Base-by-base conservation (phyloP, 2,888 invertebrate genomes). In the Eupithecia centaureata region DNA sequence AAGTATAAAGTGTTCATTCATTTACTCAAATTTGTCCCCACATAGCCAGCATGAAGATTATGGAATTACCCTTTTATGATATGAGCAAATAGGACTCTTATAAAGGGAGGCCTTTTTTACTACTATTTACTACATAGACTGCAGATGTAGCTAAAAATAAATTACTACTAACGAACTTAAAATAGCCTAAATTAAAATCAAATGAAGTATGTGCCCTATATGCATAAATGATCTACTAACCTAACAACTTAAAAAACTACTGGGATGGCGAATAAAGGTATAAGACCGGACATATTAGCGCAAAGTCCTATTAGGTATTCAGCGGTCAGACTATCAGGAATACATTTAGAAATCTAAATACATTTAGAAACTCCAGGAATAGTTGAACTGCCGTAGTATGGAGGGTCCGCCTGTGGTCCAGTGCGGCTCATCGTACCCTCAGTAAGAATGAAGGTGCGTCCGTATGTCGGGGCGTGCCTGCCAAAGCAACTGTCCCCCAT, bases 331-430 rank as follows among this genome's bases (percentile, higher is more conserved):
- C n/a, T n/a, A n/a, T n/a, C n/a, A n/a, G n/a, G n/a, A n/a, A n/a
- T n/a, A n/a, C n/a, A n/a, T n/a, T n/a, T n/a, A n/a, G n/a, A n/a
- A n/a, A n/a, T 38, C 38, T 42, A 42, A 42, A 10, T 18, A 42
- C 42, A 42, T 42, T 42, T 42, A 10, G 42, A 3, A 42, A 0
- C 0, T 0, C 18, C 18, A 42, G 8, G 74, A 32, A 65, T 60
- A 47, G 76, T 78, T 5, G 81, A 70, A 18, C 66, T 68, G 47
- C 70, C 76, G 66, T 86, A 85, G 75, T 86, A 74, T 2, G 28
- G 10, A 0, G 85, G 86, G 52, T 86, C 85, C 3, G 85, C 84
- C 0, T 82, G 82, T 0, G 86, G 82, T 5, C 86, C 86, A 4
- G 80, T 81, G 35, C 82, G 82, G 42, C 83, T 80, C 54, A 54